Percentiles rank a stretch among this genome's conserved stretches.
Evolutionary conservation across 1,140 invertebrate genomes (phyloP).

Genomic region (Trichonephila clavipes): DNA sequence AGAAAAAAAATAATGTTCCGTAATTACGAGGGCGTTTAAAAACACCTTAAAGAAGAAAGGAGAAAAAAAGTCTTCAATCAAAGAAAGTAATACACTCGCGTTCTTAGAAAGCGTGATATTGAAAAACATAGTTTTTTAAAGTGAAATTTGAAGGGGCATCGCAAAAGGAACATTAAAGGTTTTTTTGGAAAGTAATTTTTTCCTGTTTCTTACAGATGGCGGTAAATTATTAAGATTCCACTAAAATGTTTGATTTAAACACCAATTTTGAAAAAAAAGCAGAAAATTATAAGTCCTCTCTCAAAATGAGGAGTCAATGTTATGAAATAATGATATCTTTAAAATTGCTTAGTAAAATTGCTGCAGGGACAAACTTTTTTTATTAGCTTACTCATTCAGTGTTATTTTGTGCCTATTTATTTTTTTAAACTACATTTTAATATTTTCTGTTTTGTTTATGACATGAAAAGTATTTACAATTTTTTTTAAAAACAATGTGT

Average conservation of each 20-base stretch:
- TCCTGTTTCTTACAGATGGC: background rate
- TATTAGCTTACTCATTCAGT: background rate
- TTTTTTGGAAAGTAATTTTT: slow-evolving; percentile 7
- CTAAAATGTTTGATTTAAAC: background rate
- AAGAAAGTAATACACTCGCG: slow-evolving; percentile 25
- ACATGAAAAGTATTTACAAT: too few relatives aligned
- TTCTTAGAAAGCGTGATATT: slow-evolving; percentile 10
- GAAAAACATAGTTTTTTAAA: slow-evolving; percentile 14
- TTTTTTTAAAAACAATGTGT: too few relatives aligned
- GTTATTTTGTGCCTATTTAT: too few relatives aligned
- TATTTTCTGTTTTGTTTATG: too few relatives aligned
- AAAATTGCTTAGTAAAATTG: background rate
- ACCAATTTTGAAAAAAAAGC: background rate
- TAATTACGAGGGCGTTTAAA: slow-evolving; percentile 35
- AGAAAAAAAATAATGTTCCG: slow-evolving; percentile 26
- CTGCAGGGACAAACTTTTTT: background rate
- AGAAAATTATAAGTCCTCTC: background rate
- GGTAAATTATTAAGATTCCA: background rate
- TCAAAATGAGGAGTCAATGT: background rate
- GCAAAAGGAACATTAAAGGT: slow-evolving; percentile 17
- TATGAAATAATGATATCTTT: background rate
- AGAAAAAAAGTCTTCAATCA: background rate
- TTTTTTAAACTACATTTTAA: too few relatives aligned
- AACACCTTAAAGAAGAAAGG: slow-evolving; percentile 22
- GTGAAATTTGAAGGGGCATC: background rate